Evolutionary conservation across 64 coral and sea anemone species (phyloP).

Genomic region (Cladopsammia gracilis): DNA sequence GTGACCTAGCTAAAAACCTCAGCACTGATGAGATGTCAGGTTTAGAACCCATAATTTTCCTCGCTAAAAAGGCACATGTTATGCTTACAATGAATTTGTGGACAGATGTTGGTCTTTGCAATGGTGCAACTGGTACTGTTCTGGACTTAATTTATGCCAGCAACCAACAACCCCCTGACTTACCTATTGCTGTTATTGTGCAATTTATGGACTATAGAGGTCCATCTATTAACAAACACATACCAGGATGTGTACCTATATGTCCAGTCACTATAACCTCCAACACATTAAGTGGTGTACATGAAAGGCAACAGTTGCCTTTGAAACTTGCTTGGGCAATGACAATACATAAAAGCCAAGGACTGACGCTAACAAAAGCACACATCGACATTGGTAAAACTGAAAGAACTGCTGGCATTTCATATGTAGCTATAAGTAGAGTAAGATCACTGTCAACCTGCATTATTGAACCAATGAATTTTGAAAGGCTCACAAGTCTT

Average conservation of each 20-base stretch:
- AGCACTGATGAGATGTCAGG: neutral
- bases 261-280: no score
- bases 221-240: no score
- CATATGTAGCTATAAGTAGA: constrained; percentile 56
- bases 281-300: no score
- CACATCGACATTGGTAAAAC: constrained; percentile 54
- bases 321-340: no score
- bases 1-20: neutral
- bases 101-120: no score
- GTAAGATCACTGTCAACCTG: constrained; percentile 27
- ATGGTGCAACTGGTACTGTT: no score
- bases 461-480: constrained; percentile 35
- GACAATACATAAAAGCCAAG: constrained; percentile 55
- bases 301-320: no score
- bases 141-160: no score
- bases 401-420: constrained; percentile 42
- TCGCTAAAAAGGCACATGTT: neutral
- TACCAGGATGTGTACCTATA: no score
- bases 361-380: constrained; percentile 45
- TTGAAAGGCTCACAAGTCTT: neutral
- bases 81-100: neutral
- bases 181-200: no score
- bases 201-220: no score
- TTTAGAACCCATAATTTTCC: neutral
- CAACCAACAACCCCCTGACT: no score